Conservation (phyloP, 2,888 invertebrate genomes). For the Nymphalis c-album region DNA sequence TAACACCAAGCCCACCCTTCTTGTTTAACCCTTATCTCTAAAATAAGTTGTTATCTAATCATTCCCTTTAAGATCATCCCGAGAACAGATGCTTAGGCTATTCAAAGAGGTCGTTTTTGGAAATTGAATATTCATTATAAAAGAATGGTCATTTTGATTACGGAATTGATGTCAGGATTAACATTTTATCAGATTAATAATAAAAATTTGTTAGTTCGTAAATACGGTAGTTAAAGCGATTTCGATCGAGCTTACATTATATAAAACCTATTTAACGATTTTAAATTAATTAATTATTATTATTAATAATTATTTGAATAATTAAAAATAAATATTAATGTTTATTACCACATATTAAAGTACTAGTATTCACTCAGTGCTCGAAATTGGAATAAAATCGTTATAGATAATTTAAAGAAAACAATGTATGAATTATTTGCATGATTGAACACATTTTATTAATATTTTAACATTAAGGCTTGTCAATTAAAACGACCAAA, state of each 20-base stretch:
- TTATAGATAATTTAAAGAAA: too few species aligned
- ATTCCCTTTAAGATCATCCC: constrained; percentile 28
- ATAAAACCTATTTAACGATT: too few species aligned
- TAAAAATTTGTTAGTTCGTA: constrained; percentile 9
- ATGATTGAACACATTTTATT: too few species aligned
- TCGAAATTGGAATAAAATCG: too few species aligned
- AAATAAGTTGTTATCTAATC: constrained; percentile 39
- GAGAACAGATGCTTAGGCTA: constrained; percentile 30
- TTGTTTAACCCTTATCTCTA: constrained; percentile 64
- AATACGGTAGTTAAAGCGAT: constrained; percentile 18
- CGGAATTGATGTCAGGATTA: not conserved
- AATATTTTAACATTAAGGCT: too few species aligned
- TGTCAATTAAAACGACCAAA: not conserved
- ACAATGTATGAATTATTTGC: too few species aligned
- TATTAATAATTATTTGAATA: too few species aligned
- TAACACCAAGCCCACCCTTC: constrained; percentile 71
- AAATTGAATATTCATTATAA: constrained; percentile 12
- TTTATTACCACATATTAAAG: too few species aligned
- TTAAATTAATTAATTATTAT: too few species aligned
- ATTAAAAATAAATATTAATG: too few species aligned
- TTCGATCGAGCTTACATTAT: not conserved
- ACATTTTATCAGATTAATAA: too few species aligned
- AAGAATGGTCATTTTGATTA: not conserved
- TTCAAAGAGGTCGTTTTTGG: constrained; percentile 6
- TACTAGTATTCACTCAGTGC: too few species aligned